Base-by-base conservation (phyloP, 2,797 vertebrate genomes). In the Emydoidea blandingii region DNA sequence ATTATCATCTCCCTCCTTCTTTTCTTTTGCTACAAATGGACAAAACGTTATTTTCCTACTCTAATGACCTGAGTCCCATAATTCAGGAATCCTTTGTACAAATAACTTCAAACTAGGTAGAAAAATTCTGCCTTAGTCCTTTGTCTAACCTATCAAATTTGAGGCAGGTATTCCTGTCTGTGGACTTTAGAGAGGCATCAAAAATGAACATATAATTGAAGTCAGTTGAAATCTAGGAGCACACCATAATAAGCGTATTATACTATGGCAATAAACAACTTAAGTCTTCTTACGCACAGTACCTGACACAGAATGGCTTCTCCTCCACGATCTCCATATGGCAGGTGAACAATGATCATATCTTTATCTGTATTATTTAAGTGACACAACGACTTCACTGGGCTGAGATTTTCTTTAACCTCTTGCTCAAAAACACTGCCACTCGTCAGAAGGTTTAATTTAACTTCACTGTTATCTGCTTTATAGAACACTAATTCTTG, bases 221-320 rank as follows among this genome's bases (percentile, higher is more conserved):
- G 37, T 37, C 65, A 41, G n/a, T 25, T 72, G 65, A 41, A 72
- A 72, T 41, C 65, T 41, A 23, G 65, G 19, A 82, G 59, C n/a
- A 34, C 0, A 86, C 1, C 7, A 54, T 27, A n/a, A 0, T 2
- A 72, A 41, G 19, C 21, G 25, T 5, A 41, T 23, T 72, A 2
- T 3, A 7, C 3, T 4, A 8, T 3, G 86, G 68, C 80, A 16
- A 4, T 0, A 0, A 81, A 57, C 8, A 29, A 59, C 62, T 16
- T 1, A 81, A 56, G 10, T 12, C 29, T 10, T 89, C 57, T 10
- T n/a, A 59, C 8, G 18, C 11, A 25, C 57, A 65, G 76, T 98
- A 99, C 99, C 99, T 99, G 99, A 96, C 98, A 99, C 12, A 99
- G 98, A 81, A 99, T 90, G n/a, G 99, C 99, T 97, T 99, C 99